A percentile compares a stretch with the other conserved stretches of the same genome.
Conservation (phyloP, 2,113 vertebrate species). For the Xiphophorus hellerii region DNA sequence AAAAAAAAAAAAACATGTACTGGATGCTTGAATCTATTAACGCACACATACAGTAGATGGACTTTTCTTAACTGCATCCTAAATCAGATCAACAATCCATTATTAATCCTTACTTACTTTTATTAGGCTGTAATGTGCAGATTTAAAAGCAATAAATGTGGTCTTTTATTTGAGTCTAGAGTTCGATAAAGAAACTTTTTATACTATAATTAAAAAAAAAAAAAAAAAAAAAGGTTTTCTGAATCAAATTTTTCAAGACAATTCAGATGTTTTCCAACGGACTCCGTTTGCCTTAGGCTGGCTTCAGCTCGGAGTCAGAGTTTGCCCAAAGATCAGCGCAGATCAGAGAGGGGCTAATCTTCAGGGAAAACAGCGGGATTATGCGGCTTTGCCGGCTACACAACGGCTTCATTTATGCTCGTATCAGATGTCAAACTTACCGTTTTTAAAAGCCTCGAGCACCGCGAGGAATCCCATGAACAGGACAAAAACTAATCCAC, state of each 20-base stretch:
- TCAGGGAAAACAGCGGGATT: slow-evolving; percentile 59
- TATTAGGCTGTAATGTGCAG: not conserved
- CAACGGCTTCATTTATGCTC: slow-evolving; percentile 43
- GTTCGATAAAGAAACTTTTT: no score
- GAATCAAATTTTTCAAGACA: no score
- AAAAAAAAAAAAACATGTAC: not conserved
- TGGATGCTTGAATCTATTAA: not conserved
- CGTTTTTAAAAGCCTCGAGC: slow-evolving; percentile 78
- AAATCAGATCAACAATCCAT: not conserved
- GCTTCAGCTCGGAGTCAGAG: slow-evolving; percentile 45
- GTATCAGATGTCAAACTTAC: slow-evolving; percentile 75
- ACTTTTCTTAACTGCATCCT: not conserved
- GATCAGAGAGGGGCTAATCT: slow-evolving; percentile 55
- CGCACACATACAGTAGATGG: not conserved
- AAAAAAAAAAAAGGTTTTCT: no score
- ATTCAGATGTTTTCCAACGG: not conserved
- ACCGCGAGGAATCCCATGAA: slow-evolving; percentile 79
- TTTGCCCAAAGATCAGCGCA: slow-evolving; percentile 52
- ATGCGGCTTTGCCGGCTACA: slow-evolving; percentile 41
- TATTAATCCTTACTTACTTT: not conserved
- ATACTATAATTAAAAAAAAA: no score
- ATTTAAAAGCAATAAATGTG: not conserved
- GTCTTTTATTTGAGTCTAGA: no score
- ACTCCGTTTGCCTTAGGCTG: not conserved
- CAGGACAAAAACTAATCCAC: slow-evolving; percentile 83